Evolutionary conservation across 2,113 vertebrate species (phyloP), one percentile per base, ranked within the genome.

Genomic region (Phodopus roborovskii): DNA sequence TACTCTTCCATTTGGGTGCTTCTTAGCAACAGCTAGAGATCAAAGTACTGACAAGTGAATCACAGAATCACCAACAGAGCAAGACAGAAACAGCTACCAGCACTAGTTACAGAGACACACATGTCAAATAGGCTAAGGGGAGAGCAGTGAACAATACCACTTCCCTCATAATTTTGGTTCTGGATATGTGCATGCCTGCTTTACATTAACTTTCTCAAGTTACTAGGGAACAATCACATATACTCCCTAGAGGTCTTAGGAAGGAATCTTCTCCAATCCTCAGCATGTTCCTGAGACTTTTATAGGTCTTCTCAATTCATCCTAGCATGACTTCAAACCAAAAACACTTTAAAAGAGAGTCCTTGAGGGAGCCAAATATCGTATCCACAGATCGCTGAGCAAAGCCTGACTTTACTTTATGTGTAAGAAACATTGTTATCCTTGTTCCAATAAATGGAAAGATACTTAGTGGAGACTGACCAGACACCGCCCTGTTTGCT

Each of bases 361-460:
- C 42, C 96, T 96, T 96, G 39, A 96, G n/a, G 89, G 62, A 93
- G 39, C 28, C 92, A 26, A 91, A 30, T 97, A 97, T 68, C 93
- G 95, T 79, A 95, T 89, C 94, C 94, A 95, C 97, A 97, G 95
- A 45, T 45, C 90, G 22, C 92, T 97, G 71, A 96, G 91, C 75
- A 98, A 92, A 98, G 89, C 88, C 79, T 20, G 26, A 22, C 86
- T 98, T 97, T 45, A 87, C 0, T 0, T 96, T 93, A 19, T 90
- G 60, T 36, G 3, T 58, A 95, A 97, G 84, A 88, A 95, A 11
- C 66, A 84, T 92, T 97, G 98, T 97, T 97, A 58, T 94, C 73
- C 83, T 97, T 94, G 92, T 87, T 91, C 98, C 97, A 98, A 97
- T 94, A 96, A 98, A 95, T 60, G 93, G 92, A 97, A 97, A 95